Evolutionary conservation across 2,797 vertebrate genomes (phyloP), one percentile per base, ranked within the genome.

Genomic region (Fratercula arctica): DNA sequence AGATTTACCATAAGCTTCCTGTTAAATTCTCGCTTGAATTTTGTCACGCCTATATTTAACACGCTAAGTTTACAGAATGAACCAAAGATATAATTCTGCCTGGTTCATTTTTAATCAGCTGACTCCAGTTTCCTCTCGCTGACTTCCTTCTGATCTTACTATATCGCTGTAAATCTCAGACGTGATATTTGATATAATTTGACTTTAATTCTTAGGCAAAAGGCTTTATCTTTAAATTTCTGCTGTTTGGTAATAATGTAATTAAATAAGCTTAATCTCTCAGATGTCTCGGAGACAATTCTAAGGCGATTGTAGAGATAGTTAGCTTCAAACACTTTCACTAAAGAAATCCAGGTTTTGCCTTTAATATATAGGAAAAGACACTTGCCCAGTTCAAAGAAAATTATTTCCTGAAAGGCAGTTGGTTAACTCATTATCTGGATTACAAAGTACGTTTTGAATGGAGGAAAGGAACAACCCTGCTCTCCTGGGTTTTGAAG

Each of bases 381-480:
- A 26, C 37, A 33, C 54, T 68, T 95, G 37, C 72, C 64, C 57
- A 13, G 81, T 94, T 95, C 87, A 96, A 85, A 94, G 81, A 70
- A 89, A 92, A 85, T 93, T 73, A 41, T 85, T 93, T 94, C 89
- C 91, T 92, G 90, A 83, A 85, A 87, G 50, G 37, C 53, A 54
- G 72, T 91, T 87, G 72, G 37, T 80, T 95, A 92, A 91, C 75
- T 93, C 11, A 1, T 95, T 91, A 45, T 89, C 60, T 74, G 69
- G 33, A 86, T 83, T 83, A 50, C 64, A 66, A 75, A 84, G 39
- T 46, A 19, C 11, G 3, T 51, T 63, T 45, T 82, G 73, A 94
- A 50, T 78, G 73, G 45, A 53, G 73, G 53, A 89, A 35, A 79
- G 46, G 37, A 84, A 46, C 35, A 69, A 10, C 23, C 13, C 2